Conservation (phyloP, 2,113 vertebrate genomes). For the Myrmecophaga tridactyla region DNA sequence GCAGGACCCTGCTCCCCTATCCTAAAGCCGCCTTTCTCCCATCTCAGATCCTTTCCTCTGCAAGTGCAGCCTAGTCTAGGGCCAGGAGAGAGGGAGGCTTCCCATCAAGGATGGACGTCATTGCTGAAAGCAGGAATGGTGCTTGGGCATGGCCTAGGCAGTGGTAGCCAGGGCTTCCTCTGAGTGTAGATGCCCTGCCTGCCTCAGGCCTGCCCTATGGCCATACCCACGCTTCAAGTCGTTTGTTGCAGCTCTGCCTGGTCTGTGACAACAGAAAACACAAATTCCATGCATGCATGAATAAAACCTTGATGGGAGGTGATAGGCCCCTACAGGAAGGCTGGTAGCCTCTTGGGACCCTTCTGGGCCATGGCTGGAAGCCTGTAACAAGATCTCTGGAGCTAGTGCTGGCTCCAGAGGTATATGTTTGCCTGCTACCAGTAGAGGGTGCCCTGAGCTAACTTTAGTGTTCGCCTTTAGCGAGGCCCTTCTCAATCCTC, state of each 20-base stretch:
- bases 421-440: neutral
- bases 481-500: neutral
- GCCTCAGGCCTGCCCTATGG: neutral
- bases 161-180: neutral
- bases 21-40: neutral
- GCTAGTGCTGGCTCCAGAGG: neutral
- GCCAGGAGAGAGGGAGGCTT: neutral
- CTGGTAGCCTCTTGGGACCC: neutral
- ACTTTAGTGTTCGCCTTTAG: too few relatives aligned
- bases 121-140: neutral
- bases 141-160: too few relatives aligned
- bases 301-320: neutral
- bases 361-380: neutral
- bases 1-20: too few relatives aligned
- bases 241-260: neutral
- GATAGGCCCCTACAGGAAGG: neutral
- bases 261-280: neutral
- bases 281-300: neutral
- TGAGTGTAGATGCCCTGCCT: neutral
- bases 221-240: neutral
- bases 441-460: slow-evolving; percentile 54
- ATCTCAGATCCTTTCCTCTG: neutral
- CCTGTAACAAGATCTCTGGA: neutral
- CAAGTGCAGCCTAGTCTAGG: neutral
- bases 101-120: accelerated